Conservation (phyloP, 1,140 invertebrate genomes). For the Orchesella cincta region DNA sequence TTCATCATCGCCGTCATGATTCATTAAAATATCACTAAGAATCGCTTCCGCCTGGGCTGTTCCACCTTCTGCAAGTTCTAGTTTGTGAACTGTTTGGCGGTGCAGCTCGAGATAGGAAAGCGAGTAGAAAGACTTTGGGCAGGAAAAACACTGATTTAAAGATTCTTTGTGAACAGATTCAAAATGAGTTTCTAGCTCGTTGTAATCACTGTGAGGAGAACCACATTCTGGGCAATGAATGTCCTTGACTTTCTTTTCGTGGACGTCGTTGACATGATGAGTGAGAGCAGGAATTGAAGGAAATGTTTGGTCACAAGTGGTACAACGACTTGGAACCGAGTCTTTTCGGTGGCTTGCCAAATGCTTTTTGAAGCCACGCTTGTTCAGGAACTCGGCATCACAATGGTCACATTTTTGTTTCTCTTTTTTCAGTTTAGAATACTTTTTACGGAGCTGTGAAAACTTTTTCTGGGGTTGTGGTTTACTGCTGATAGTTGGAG, state of each 20-base stretch:
- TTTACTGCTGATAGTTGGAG: background rate
- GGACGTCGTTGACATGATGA: background rate
- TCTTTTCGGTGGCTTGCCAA: background rate
- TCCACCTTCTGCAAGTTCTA: background rate
- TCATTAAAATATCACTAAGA: too few species aligned
- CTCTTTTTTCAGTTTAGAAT: background rate
- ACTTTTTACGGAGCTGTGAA: background rate
- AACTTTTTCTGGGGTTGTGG: background rate
- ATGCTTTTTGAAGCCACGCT: background rate
- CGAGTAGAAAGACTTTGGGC: background rate
- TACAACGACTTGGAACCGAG: background rate
- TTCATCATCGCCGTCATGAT: too few species aligned
- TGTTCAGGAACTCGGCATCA: background rate
- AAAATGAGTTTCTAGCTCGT: background rate
- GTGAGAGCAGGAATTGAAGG: background rate
- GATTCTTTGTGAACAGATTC: background rate
- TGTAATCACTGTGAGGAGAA: too few species aligned
- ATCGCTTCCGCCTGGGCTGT: too few species aligned
- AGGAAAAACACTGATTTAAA: background rate
- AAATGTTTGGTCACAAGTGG: background rate
- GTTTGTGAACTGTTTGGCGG: background rate
- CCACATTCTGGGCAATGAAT: too few species aligned
- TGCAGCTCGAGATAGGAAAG: background rate
- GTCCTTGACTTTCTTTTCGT: background rate
- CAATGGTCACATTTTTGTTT: background rate